A percentile compares a stretch with the other conserved stretches of the same genome.
These are phyloP conservation scores for Potorous gilbertii DNA, from an alignment of 2,797 vertebrate species.

Conservation along the genomic window DNA sequence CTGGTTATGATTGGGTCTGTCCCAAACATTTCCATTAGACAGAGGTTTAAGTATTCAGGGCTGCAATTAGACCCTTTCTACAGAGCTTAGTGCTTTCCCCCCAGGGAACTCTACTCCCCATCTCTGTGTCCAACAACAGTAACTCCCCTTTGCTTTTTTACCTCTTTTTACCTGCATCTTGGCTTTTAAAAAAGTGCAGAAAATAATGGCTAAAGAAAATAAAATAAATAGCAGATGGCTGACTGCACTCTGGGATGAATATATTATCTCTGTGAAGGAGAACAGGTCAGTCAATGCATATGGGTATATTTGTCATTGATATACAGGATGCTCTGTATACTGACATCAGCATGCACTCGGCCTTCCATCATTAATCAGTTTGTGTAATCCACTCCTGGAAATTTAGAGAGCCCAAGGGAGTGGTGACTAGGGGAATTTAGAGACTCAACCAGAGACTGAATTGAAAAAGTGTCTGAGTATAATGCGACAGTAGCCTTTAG, in stretches of 20 bases:
- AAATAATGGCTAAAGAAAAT: slow-evolving; percentile 78
- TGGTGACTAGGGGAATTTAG: slow-evolving; percentile 44
- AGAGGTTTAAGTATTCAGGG: slow-evolving; percentile 68
- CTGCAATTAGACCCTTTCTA: slow-evolving; percentile 66
- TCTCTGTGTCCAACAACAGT: slow-evolving; percentile 64
- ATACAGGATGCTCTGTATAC: slow-evolving; percentile 70
- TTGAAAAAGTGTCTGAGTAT: slow-evolving; percentile 25
- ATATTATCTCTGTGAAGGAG: slow-evolving; percentile 66
- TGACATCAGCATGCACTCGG: slow-evolving; percentile 75
- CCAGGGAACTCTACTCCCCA: slow-evolving; percentile 62
- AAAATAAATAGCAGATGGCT: slow-evolving; percentile 80
- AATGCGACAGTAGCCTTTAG: slow-evolving; percentile 27
- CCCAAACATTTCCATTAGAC: slow-evolving; percentile 71
- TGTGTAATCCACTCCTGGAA: slow-evolving; percentile 63
- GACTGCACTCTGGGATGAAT: slow-evolving; percentile 75
- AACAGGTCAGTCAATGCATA: slow-evolving; percentile 65
- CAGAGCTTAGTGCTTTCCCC: slow-evolving; percentile 56
- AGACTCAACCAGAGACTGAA: slow-evolving; percentile 49
- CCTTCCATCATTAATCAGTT: slow-evolving; percentile 72
- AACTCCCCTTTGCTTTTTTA: slow-evolving; percentile 66
- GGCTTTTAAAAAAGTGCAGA: slow-evolving; percentile 63
- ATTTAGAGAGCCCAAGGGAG: slow-evolving; percentile 71
- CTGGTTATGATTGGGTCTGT: slow-evolving; percentile 73
- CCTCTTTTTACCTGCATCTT: slow-evolving; percentile 75
- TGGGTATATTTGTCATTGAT: slow-evolving; percentile 73